phyloP scores from a whole-genome alignment of 2,888 invertebrate species.

The Latrodectus hesperus region DNA sequence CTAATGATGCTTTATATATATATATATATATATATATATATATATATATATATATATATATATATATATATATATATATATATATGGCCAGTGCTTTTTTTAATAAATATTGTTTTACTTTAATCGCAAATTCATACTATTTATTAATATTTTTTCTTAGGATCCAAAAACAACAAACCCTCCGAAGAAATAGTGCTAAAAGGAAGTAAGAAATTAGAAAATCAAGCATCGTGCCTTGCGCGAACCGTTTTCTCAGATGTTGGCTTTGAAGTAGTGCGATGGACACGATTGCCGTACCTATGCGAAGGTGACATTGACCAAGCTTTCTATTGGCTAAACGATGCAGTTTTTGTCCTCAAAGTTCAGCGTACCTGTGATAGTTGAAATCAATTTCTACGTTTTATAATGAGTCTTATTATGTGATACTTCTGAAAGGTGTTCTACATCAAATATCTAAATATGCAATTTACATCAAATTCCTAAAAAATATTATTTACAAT shows the following conservation, averaged over 20 bases:
- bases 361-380: slow-evolving; percentile 19
- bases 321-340: slow-evolving; percentile 88
- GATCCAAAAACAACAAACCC: slow-evolving; percentile 71
- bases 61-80: no score
- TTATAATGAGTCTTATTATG: background rate
- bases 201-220: slow-evolving; percentile 76
- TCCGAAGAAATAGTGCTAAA: slow-evolving; percentile 74
- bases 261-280: slow-evolving; percentile 85
- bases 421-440: background rate
- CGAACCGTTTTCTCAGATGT: slow-evolving; percentile 80
- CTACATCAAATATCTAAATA: background rate
- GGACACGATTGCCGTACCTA: slow-evolving; percentile 94
- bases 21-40: no score
- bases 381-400: background rate
- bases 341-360: slow-evolving; percentile 85
- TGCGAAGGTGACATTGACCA: slow-evolving; percentile 95
- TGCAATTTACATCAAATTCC: background rate
- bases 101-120: no score
- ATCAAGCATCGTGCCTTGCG: slow-evolving; percentile 85
- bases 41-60: no score
- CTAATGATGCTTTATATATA: no score
- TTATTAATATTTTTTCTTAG: slow-evolving; percentile 5
- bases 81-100: no score
- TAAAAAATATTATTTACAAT: background rate
- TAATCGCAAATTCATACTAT: no score